Conservation (phyloP, 2,113 vertebrate genomes). For the Hemibagrus wyckioides region DNA sequence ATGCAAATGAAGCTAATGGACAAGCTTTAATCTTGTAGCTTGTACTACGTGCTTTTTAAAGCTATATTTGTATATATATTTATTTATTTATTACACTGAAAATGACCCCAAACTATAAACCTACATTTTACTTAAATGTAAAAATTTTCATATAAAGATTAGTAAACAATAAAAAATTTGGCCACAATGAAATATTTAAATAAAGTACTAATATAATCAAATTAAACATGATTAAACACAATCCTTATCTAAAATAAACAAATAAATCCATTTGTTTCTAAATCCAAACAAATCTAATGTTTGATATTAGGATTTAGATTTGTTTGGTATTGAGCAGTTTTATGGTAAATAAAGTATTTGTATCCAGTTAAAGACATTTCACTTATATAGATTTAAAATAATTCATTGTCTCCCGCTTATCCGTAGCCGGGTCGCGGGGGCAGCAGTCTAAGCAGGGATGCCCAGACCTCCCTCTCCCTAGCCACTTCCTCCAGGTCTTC, state of each 20-base stretch:
- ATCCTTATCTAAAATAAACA: background rate
- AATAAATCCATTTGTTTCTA: no score
- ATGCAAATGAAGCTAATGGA: background rate
- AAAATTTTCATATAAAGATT: background rate
- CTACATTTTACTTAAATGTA: background rate
- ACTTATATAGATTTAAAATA: no score
- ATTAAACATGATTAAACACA: background rate
- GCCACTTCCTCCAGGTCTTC: no score
- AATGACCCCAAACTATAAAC: background rate
- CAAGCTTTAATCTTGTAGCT: background rate
- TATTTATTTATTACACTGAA: background rate
- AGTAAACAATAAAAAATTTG: background rate
- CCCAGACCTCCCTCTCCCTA: no score
- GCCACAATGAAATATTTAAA: background rate
- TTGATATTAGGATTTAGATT: no score
- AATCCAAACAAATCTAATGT: no score
- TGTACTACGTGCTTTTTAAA: background rate
- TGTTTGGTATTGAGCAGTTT: background rate
- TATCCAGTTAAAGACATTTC: background rate
- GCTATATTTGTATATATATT: background rate
- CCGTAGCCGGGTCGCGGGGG: no score
- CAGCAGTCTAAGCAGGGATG: no score
- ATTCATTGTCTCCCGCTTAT: no score
- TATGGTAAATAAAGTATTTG: no score
- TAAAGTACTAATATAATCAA: background rate